phyloP scores from a whole-genome alignment of 2,113 vertebrate genomes.

The Heterochromis multidens region DNA sequence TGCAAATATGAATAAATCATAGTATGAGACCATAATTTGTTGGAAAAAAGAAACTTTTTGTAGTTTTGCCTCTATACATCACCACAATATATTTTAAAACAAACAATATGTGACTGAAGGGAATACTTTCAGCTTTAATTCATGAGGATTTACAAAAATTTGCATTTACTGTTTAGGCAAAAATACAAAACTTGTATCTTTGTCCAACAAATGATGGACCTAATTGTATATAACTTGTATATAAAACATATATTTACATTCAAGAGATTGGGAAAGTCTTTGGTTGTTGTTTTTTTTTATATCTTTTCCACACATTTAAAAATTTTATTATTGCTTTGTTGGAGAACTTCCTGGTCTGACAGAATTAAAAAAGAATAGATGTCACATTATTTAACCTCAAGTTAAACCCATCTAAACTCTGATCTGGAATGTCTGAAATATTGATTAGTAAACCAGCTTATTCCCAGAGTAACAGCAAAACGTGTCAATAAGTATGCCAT shows the following conservation, averaged over 20 bases:
- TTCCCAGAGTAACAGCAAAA: not conserved
- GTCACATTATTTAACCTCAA: not conserved
- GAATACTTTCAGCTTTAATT: too few relatives aligned
- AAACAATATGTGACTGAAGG: too few relatives aligned
- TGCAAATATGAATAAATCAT: too few relatives aligned
- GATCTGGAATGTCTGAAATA: not conserved
- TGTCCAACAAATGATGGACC: accelerated
- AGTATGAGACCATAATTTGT: too few relatives aligned
- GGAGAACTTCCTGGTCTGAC: not conserved
- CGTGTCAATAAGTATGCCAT: not conserved
- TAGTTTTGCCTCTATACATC: too few relatives aligned
- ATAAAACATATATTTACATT: not conserved
- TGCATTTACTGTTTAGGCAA: too few relatives aligned
- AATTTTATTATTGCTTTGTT: not conserved
- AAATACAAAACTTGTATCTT: too few relatives aligned
- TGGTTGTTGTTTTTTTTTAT: not conserved
- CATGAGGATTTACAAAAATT: too few relatives aligned
- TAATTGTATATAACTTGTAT: not conserved
- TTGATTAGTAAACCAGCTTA: not conserved
- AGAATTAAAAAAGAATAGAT: not conserved
- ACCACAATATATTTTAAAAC: too few relatives aligned
- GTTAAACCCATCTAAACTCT: not conserved
- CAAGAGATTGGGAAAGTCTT: not conserved
- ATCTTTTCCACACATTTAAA: not conserved
- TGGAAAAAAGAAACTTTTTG: too few relatives aligned